Conservation (phyloP, 2,113 vertebrate genomes). For the Atrichornis clamosus region DNA sequence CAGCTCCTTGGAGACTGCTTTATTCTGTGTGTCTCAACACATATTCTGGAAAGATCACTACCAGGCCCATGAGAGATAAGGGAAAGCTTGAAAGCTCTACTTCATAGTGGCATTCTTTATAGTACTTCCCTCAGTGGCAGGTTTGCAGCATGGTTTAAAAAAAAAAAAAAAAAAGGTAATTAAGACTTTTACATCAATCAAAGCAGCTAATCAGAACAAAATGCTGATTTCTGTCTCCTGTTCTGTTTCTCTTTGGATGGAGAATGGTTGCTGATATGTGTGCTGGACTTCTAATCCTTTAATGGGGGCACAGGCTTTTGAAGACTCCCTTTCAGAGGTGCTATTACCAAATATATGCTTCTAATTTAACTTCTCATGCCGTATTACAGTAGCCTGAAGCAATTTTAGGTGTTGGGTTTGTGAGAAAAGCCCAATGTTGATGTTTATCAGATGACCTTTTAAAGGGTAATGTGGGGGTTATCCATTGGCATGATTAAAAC, state of each 20-base stretch:
- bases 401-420: constrained; percentile 76
- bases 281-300: constrained; percentile 29
- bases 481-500: constrained; percentile 77
- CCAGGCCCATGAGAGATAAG: not conserved
- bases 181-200: not conserved
- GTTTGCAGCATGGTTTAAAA: not conserved
- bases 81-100: not conserved
- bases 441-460: constrained; percentile 91
- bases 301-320: constrained; percentile 25
- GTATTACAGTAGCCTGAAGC: constrained; percentile 54
- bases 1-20: constrained; percentile 74
- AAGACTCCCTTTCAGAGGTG: constrained; percentile 54
- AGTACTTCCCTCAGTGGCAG: not conserved
- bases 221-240: constrained; percentile 10
- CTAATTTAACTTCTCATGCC: constrained; percentile 77
- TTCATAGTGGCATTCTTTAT: not conserved
- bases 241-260: not conserved
- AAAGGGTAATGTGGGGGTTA: constrained; percentile 80
- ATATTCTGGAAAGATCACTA: constrained; percentile 46
- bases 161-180: not conserved
- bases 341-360: constrained; percentile 79
- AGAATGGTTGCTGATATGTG: not conserved
- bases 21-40: constrained; percentile 64
- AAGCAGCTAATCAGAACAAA: constrained; percentile 32
- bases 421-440: constrained; percentile 81